Evolutionary conservation across 2,797 vertebrate genomes (phyloP).

Genomic region (Triplophysa bombifrons): DNA sequence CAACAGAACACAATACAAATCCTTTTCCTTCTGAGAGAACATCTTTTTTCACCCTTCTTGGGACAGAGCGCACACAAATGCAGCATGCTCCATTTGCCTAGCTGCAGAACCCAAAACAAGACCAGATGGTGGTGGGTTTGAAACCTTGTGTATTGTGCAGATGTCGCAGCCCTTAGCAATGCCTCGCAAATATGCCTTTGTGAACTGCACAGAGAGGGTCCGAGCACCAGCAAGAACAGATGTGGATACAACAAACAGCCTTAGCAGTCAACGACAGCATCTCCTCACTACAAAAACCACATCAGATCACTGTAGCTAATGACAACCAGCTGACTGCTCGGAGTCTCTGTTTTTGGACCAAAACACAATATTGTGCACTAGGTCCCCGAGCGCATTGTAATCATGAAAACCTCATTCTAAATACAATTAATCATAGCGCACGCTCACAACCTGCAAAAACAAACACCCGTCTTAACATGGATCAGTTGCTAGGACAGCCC

Average conservation of each 20-base stretch:
- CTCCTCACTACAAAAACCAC: conserved; percentile 31
- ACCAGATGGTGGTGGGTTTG: conserved; percentile 40
- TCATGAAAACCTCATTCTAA: conserved; percentile 48
- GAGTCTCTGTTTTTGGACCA: conserved; percentile 27
- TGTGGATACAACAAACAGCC: conserved; percentile 39
- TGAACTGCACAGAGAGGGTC: conserved; percentile 17
- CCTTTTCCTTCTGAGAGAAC: background rate
- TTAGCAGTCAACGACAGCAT: conserved; percentile 16
- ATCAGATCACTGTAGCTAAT: conserved; percentile 27
- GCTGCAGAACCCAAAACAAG: conserved; percentile 15
- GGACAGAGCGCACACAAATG: background rate
- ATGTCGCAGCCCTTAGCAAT: conserved; percentile 30
- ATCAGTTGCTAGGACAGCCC: background rate
- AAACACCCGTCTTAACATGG: conserved; percentile 28
- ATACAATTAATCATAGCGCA: conserved; percentile 48
- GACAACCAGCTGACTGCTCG: conserved; percentile 39
- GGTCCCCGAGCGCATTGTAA: conserved; percentile 35
- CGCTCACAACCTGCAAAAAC: conserved; percentile 46
- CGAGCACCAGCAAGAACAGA: conserved; percentile 16
- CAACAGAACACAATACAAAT: conserved; percentile 1
- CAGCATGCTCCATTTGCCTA: background rate
- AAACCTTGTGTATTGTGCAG: conserved; percentile 32
- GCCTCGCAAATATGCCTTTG: conserved; percentile 33
- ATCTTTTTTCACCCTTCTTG: background rate
- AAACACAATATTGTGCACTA: conserved; percentile 28